Conservation (phyloP, 2,797 vertebrate species). For the Borostomias antarcticus region DNA sequence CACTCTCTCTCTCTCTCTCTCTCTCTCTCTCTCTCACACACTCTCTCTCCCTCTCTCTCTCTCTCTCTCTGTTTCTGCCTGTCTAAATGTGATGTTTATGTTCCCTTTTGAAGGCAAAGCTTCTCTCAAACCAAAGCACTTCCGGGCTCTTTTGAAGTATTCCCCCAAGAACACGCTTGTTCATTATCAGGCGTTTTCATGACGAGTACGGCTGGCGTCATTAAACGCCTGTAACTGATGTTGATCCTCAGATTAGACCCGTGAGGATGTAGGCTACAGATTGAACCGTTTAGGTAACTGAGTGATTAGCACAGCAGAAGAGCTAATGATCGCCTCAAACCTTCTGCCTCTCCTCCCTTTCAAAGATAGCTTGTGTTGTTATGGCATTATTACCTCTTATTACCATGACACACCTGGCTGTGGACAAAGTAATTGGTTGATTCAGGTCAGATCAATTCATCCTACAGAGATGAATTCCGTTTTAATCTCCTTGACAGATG, state of each 20-base stretch:
- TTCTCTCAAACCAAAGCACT: slow-evolving; percentile 70
- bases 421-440: too few relatives aligned
- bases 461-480: too few relatives aligned
- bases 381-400: too few relatives aligned
- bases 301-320: slow-evolving; percentile 82
- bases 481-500: too few relatives aligned
- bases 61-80: neutral
- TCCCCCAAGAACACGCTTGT: slow-evolving; percentile 72
- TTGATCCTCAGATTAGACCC: neutral
- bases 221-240: slow-evolving; percentile 50
- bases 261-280: slow-evolving; percentile 11
- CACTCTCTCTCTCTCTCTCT: neutral
- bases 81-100: slow-evolving; percentile 74
- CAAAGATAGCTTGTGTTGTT: slow-evolving; percentile 40
- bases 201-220: slow-evolving; percentile 75
- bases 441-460: too few relatives aligned
- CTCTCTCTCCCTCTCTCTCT: neutral
- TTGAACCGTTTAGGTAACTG: slow-evolving; percentile 72
- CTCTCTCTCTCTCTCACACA: neutral
- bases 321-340: slow-evolving; percentile 73
- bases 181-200: slow-evolving; percentile 79
- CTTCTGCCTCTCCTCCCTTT: slow-evolving; percentile 75
- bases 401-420: too few relatives aligned
- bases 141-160: slow-evolving; percentile 77
- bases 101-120: slow-evolving; percentile 72